These are phyloP conservation scores for Mirounga angustirostris DNA, from an alignment of 2,113 vertebrate genomes.

Conservation along the genomic window DNA sequence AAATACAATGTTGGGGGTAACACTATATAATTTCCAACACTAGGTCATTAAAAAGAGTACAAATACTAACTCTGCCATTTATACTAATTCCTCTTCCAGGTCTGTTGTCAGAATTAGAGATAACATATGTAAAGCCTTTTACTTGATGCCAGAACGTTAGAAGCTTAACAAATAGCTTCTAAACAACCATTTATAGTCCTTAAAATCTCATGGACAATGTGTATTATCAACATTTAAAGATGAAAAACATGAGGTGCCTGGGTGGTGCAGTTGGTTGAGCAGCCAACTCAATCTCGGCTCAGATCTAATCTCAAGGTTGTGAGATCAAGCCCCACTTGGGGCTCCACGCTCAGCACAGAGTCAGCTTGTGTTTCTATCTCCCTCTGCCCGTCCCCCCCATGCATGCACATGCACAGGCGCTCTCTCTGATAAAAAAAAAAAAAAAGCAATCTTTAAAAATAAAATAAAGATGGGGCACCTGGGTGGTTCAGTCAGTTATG, in stretches of 20 bases:
- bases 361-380: not conserved
- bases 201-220: not conserved
- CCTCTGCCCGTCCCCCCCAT: not conserved
- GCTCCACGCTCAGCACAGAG: not conserved
- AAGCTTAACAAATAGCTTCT: not conserved
- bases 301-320: not conserved
- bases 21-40: not conserved
- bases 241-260: not conserved
- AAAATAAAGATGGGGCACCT: not conserved
- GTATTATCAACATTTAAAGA: slow-evolving; percentile 47
- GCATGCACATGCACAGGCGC: too few species aligned
- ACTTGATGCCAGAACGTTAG: not conserved
- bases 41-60: not conserved
- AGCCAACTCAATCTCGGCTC: not conserved
- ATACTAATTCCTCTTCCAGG: not conserved
- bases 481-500: too few species aligned
- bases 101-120: not conserved
- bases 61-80: not conserved
- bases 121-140: not conserved
- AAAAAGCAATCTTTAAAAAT: not conserved
- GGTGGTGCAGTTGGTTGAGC: not conserved
- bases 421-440: not conserved
- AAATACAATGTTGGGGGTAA: not conserved
- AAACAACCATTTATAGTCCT: not conserved
- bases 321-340: not conserved